Evolutionary conservation across 2,888 invertebrate genomes (phyloP).

Genomic region (Sesia bembeciformis): DNA sequence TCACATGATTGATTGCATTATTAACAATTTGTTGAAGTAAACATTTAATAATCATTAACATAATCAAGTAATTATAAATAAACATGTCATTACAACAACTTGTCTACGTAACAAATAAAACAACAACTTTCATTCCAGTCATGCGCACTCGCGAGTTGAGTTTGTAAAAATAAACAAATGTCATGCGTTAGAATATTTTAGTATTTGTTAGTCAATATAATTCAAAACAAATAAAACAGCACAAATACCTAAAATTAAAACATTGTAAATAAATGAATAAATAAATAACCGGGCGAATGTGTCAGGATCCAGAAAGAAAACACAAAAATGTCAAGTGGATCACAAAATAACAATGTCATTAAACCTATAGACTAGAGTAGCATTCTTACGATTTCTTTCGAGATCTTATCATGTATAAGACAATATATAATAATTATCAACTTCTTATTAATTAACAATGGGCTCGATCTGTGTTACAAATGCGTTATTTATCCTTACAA

Average conservation of each 20-base stretch:
- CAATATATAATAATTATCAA: neutral
- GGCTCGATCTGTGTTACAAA: conserved; percentile 32
- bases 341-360: conserved; percentile 33
- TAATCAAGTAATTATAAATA: conserved; percentile 23
- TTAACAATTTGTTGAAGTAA: conserved; percentile 63
- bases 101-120: conserved; percentile 22
- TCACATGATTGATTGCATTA: conserved; percentile 20
- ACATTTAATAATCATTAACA: conserved; percentile 40
- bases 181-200: conserved; percentile 70
- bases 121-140: conserved; percentile 35
- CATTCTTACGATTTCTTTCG: conserved; percentile 53
- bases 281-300: conserved; percentile 29
- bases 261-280: conserved; percentile 3
- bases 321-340: conserved; percentile 47
- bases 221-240: conserved; percentile 44
- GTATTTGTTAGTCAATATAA: conserved; percentile 68
- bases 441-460: conserved; percentile 15
- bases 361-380: conserved; percentile 40
- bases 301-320: conserved; percentile 45
- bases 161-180: conserved; percentile 44
- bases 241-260: conserved; percentile 11
- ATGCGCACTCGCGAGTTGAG: conserved; percentile 69
- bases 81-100: conserved; percentile 46
- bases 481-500: conserved; percentile 25
- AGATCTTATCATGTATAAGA: conserved; percentile 28